Percentiles rank a stretch among this genome's conserved stretches.
phyloP scores from a whole-genome alignment of 2,888 invertebrate species.

The Himalopsyche japonica region DNA sequence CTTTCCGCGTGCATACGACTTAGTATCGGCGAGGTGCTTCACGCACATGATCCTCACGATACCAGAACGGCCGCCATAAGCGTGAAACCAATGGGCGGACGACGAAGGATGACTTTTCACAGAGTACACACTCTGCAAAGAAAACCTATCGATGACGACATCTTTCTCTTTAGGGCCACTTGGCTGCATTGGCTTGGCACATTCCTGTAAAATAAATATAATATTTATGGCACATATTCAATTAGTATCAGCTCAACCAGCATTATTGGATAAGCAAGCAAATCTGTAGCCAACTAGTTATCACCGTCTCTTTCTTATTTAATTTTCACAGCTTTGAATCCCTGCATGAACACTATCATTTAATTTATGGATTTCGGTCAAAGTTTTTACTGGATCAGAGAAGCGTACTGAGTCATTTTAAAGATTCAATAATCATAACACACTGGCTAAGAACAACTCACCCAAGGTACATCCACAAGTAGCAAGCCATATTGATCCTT shows the following conservation, averaged over 20 bases:
- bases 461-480: slow-evolving; percentile 36
- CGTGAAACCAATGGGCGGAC: slow-evolving; percentile 10
- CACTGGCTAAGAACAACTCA: not conserved
- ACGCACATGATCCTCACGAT: slow-evolving; percentile 18
- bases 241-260: no score
- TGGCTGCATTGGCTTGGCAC: not conserved
- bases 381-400: no score
- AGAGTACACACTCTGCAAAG: slow-evolving; percentile 13
- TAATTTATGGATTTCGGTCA: no score
- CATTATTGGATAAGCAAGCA: no score
- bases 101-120: not conserved
- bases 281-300: no score
- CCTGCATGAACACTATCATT: no score
- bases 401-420: no score
- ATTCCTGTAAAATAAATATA: no score
- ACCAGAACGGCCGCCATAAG: slow-evolving; percentile 26
- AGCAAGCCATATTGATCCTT: slow-evolving; percentile 56
- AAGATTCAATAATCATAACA: no score
- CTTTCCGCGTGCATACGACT: not conserved
- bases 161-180: not conserved
- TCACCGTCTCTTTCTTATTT: no score
- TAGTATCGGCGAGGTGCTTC: not conserved
- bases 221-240: no score
- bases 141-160: slow-evolving; percentile 3
- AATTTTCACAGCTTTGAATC: no score